phyloP scores from a whole-genome alignment of 2,113 vertebrate species.

The Ammospiza caudacuta region DNA sequence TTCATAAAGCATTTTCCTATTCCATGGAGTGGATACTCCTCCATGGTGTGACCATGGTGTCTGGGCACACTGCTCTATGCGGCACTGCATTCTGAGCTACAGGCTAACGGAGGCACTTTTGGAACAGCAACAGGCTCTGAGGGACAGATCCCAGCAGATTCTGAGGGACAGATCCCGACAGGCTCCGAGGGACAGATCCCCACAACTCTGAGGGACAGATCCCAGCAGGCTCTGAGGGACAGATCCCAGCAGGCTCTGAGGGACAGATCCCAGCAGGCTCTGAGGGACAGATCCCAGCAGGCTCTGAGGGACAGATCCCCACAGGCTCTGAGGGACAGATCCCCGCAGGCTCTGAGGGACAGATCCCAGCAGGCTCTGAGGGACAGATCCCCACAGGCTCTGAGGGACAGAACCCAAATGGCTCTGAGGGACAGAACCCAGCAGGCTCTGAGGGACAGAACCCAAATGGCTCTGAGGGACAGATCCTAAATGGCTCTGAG shows the following conservation, averaged over 20 bases:
- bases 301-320: too few relatives aligned
- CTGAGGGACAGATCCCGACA: too few relatives aligned
- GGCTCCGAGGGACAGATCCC: too few relatives aligned
- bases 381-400: neutral
- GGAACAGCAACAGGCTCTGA: neutral
- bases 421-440: too few relatives aligned
- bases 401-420: neutral
- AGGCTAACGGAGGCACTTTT: neutral
- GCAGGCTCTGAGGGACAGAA: too few relatives aligned
- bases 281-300: too few relatives aligned
- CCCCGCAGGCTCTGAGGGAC: too few relatives aligned
- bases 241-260: neutral
- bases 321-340: too few relatives aligned
- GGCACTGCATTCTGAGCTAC: neutral
- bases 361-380: neutral
- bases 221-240: neutral
- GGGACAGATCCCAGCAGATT: neutral
- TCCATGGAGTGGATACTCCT: neutral
- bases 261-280: too few relatives aligned
- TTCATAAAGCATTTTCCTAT: neutral
- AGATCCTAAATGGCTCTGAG: too few relatives aligned
- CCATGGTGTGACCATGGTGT: rapidly evolving
- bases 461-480: too few relatives aligned
- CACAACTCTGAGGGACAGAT: too few relatives aligned
- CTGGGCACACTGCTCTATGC: neutral